Conservation (phyloP, 2,888 invertebrate species). For the Trichopria drosophilae region DNA sequence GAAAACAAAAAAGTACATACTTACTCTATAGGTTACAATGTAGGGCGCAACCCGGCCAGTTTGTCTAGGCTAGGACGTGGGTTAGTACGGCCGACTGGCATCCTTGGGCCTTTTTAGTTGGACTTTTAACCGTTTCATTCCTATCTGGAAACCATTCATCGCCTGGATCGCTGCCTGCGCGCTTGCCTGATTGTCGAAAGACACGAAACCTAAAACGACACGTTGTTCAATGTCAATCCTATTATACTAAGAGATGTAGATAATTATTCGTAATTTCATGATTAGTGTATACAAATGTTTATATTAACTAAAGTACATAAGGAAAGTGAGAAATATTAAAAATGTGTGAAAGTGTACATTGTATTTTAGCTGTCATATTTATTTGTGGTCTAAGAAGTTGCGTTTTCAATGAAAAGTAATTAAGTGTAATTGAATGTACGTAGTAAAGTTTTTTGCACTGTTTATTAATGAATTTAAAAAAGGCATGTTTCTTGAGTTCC, state of each 20-base stretch:
- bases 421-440: too few relatives aligned
- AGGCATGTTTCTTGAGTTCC: too few relatives aligned
- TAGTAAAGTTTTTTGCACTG: too few relatives aligned
- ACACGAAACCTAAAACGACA: conserved; percentile 85
- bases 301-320: too few relatives aligned
- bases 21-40: conserved; percentile 54
- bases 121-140: conserved; percentile 99
- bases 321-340: too few relatives aligned
- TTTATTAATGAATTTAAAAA: too few relatives aligned
- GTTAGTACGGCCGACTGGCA: conserved; percentile 97
- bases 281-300: too few relatives aligned
- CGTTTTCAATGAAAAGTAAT: too few relatives aligned
- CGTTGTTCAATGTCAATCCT: neutral
- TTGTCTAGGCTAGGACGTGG: conserved; percentile 67
- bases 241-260: conserved; percentile 1
- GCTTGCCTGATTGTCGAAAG: conserved; percentile 97
- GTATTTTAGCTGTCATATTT: too few relatives aligned
- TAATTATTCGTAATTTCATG: too few relatives aligned
- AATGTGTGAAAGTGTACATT: too few relatives aligned
- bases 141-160: conserved; percentile 99
- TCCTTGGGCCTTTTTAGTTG: conserved; percentile 99
- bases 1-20: conserved; percentile 32
- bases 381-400: too few relatives aligned
- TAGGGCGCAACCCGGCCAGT: conserved; percentile 56
- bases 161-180: conserved; percentile 98